Conservation (phyloP, 2,113 vertebrate genomes). For the Colistium nudipinnis region DNA sequence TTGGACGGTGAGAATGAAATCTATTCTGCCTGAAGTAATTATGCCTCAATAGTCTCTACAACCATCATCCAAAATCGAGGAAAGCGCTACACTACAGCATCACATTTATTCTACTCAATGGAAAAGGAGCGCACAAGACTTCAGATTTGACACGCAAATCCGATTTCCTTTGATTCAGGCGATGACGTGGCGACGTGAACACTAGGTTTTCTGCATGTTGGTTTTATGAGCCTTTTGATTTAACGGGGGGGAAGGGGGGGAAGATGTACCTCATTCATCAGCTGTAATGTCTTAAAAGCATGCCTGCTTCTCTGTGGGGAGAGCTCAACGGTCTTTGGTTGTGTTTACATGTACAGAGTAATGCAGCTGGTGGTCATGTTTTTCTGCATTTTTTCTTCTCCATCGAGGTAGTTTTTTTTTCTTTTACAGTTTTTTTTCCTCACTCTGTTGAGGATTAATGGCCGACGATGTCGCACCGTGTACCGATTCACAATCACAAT, state of each 20-base stretch:
- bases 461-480: too few species aligned
- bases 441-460: too few species aligned
- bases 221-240: conserved; percentile 39
- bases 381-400: too few species aligned
- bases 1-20: conserved; percentile 6
- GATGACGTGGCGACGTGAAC: conserved; percentile 34
- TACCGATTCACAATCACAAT: too few species aligned
- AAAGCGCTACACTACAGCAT: not conserved
- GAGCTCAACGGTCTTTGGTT: conserved; percentile 11
- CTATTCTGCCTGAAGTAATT: not conserved
- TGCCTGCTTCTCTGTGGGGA: not conserved
- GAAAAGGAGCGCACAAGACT: conserved; percentile 44
- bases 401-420: too few species aligned
- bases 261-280: conserved; percentile 22
- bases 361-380: conserved; percentile 1
- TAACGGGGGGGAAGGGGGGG: conserved; percentile 50
- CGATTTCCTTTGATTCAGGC: conserved; percentile 41
- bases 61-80: conserved; percentile 4
- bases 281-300: conserved; percentile 24
- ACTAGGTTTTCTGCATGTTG: conserved; percentile 13
- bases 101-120: conserved; percentile 23
- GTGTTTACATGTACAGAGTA: not conserved
- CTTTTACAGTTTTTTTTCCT: too few species aligned
- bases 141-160: conserved; percentile 50
- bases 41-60: not conserved